These are phyloP conservation scores for Luidia sarsii DNA, from an alignment of 53 echinoderm and acorn worm genomes.

Conservation along the genomic window DNA sequence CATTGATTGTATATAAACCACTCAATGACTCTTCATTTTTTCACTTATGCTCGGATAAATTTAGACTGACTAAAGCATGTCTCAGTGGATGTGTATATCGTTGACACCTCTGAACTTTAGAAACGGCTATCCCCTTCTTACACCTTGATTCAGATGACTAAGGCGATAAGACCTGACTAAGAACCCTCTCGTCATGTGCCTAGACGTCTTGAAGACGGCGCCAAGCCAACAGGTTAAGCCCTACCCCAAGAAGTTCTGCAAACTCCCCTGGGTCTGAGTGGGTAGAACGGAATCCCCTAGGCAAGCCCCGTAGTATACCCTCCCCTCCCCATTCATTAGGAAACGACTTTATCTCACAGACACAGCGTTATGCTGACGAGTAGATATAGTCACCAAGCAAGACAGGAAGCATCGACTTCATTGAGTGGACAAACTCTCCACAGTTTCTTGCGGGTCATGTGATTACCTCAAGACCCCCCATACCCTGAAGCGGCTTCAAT, in stretches of 20 bases:
- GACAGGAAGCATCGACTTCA: slow-evolving; percentile 26
- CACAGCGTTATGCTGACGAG: slow-evolving; percentile 1
- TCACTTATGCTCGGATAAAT: no score
- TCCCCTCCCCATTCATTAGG: slow-evolving; percentile 34
- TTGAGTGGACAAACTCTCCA: slow-evolving; percentile 37
- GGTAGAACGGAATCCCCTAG: no score
- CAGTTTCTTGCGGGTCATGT: not conserved
- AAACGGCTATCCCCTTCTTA: no score
- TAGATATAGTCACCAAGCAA: slow-evolving; percentile 12
- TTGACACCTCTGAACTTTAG: no score
- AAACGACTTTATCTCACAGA: slow-evolving; percentile 27
- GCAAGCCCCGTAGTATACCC: not conserved
- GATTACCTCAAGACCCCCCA: not conserved
- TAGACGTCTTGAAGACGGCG: slow-evolving; percentile 13
- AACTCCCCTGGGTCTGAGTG: no score
- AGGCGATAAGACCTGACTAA: slow-evolving; percentile 23
- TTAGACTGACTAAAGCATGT: no score
- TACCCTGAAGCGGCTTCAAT: not conserved
- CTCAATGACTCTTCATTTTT: no score
- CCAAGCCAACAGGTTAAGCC: not conserved
- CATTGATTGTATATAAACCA: no score
- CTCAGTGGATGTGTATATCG: no score
- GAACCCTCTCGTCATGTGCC: not conserved
- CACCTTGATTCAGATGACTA: slow-evolving; percentile 13
- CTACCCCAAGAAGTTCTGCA: not conserved